Evolutionary conservation across 2,113 vertebrate genomes (phyloP), one percentile per base, ranked within the genome.

Genomic region (Oxyruncus cristatus): DNA sequence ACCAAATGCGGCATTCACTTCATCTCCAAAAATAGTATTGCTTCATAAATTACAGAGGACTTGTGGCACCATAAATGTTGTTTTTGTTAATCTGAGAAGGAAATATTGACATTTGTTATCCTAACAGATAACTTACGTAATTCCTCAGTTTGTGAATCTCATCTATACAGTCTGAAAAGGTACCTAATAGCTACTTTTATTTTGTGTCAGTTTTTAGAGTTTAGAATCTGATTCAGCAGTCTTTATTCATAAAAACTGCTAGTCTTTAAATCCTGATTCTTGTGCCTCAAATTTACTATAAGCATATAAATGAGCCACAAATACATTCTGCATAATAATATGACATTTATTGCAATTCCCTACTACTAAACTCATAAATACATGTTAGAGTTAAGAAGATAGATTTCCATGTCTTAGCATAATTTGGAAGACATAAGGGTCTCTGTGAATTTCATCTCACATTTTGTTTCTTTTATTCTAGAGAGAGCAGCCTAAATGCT

Each of bases 31-130:
- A 93, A 84, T n/a, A 86, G 47, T 71, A 78, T 52, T 72, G 15
- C 46, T 96, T 95, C 78, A 94, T 91, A 92, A 95, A 92, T 96
- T 83, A 81, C 95, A 93, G 96, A 97, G 91, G 87, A 97, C 85
- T 95, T 97, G 55, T 78, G 94, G 97, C 93, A 98, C 94, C 81
- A 76, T 68, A 97, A 97, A 97, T 89, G 95, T 97, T 97, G 97
- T 91, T 98, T 98, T 97, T 97, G 93, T 98, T 97, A 97, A 98
- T 98, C 92, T 97, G 97, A 98, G 96, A 95, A 97, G 97, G 96
- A 98, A 97, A 95, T 84, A 84, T 74, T 93, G 79, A 89, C 93
- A 96, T 88, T 77, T 76, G 72, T 96, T 97, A 96, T 96, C 97
- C 94, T 91, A 96, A 50, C 61, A 96, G 88, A 91, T 79, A 97